Conservation (phyloP, 2,113 vertebrate genomes). For the Micronisus gabar region DNA sequence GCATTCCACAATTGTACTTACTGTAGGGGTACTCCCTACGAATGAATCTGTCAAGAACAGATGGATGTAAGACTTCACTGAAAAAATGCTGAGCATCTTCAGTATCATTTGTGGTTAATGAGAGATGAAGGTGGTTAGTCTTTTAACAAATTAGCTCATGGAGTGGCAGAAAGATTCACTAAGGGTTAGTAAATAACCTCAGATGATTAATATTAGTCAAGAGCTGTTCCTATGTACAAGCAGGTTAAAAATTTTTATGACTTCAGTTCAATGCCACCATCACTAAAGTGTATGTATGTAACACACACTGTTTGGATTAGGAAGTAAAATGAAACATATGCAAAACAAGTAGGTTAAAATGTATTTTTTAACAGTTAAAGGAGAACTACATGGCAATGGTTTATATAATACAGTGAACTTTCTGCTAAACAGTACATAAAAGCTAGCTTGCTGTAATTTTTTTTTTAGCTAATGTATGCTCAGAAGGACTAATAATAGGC, state of each 20-base stretch:
- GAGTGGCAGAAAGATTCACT: neutral
- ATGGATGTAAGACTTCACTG: neutral
- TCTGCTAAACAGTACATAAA: constrained; percentile 21
- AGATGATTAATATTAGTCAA: neutral
- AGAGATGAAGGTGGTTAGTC: neutral
- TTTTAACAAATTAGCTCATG: neutral
- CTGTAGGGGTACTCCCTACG: neutral
- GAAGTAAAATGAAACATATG: neutral
- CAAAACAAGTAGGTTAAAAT: neutral
- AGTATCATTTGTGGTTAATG: neutral
- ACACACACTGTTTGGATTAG: neutral
- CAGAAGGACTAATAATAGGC: constrained; percentile 49
- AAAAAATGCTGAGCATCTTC: neutral
- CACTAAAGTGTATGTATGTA: neutral
- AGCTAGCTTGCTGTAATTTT: neutral
- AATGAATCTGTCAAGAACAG: neutral
- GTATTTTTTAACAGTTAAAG: neutral
- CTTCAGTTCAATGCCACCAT: neutral
- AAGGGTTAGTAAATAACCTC: neutral
- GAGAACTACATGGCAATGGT: neutral
- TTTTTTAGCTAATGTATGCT: constrained; percentile 2
- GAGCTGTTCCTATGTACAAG: neutral
- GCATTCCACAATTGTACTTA: neutral
- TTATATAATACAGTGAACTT: constrained; percentile 27
- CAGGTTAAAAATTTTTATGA: neutral